Conservation (phyloP, 2,113 vertebrate genomes). For the Siphamia tubifer region DNA sequence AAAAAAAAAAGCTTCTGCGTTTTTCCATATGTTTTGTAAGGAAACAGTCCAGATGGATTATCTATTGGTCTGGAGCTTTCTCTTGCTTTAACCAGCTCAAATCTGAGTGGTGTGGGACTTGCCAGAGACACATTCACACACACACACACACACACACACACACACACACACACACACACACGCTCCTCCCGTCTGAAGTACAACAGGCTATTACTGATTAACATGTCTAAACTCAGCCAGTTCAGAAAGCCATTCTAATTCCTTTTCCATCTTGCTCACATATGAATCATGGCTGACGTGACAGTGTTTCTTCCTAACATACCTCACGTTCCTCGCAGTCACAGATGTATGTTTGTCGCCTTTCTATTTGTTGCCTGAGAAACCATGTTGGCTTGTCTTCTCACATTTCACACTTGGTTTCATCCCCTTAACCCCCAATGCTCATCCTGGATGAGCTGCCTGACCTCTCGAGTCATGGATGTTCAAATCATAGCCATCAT, state of each 20-base stretch:
- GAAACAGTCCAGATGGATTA: constrained; percentile 75
- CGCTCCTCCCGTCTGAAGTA: constrained; percentile 65
- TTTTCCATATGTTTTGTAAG: constrained; percentile 76
- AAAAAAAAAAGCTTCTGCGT: constrained; percentile 52
- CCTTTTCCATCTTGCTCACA: constrained; percentile 42
- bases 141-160: constrained; percentile 22
- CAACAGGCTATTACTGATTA: constrained; percentile 75
- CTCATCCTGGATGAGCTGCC: constrained; percentile 52
- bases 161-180: constrained; percentile 23
- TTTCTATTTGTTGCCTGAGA: constrained; percentile 76
- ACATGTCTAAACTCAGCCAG: constrained; percentile 66
- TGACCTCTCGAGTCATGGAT: constrained; percentile 73
- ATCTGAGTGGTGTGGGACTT: constrained; percentile 57
- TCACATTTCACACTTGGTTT: constrained; percentile 80
- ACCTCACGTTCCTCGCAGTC: constrained; percentile 53
- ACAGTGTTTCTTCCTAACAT: constrained; percentile 49
- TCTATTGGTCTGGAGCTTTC: constrained; percentile 63
- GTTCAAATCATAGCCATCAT: constrained; percentile 61
- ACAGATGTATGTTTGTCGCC: constrained; percentile 68
- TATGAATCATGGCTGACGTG: constrained; percentile 43
- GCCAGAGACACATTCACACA: constrained; percentile 41
- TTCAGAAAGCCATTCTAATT: constrained; percentile 57
- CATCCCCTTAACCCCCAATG: constrained; percentile 74
- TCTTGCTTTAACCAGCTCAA: constrained; percentile 54
- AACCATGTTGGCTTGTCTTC: constrained; percentile 78